Evolutionary conservation across 2,888 invertebrate species (phyloP), one percentile per base, ranked within the genome.

Genomic region (Salpingus planirostris): DNA sequence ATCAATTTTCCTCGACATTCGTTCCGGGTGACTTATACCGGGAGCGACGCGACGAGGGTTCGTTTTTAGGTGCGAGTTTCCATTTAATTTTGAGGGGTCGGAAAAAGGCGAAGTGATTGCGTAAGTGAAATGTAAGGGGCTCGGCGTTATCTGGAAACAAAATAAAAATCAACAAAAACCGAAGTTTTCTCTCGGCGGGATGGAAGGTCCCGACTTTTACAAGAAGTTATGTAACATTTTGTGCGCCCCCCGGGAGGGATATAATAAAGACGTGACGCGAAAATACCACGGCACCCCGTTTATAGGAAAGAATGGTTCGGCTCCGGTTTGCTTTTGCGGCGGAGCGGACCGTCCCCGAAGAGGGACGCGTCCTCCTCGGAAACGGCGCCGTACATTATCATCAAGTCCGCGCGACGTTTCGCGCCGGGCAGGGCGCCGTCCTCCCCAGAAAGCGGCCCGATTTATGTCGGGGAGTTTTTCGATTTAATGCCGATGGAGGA

Each of bases 221-320:
- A 60, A 62, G 63, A 62, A 65, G 64, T 65, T 65, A 65, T 65
- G 64, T 65, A 64, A 61, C 64, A 56, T 61, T 64, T 63, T 62
- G 62, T 60, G 55, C 51, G 51, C 47, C 64, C 58, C 63, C 40
- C 44, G 61, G 64, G 65, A 62, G 50, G 59, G 57, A 64, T 66
- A 65, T 65, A 65, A 65, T 66, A 64, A 65, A 62, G 61, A 65
- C 65, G 64, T 65, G 66, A 65, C 62, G 59, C 53, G 61, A 59
- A 63, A 64, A 63, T 62, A 58, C 54, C 55, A 53, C 51, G 47
- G 50, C 47, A 47, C 46, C 49, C 52, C 52, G 57, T 58, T 59
- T 61, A 62, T 62, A 55, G 58, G 59, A 61, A 62, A 59, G 60
- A 60, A 62, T 59, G 50, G 50, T 40, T 42, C 43, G 42, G 34